Conservation (phyloP, 2,797 vertebrate species). For the Staurois parvus region DNA sequence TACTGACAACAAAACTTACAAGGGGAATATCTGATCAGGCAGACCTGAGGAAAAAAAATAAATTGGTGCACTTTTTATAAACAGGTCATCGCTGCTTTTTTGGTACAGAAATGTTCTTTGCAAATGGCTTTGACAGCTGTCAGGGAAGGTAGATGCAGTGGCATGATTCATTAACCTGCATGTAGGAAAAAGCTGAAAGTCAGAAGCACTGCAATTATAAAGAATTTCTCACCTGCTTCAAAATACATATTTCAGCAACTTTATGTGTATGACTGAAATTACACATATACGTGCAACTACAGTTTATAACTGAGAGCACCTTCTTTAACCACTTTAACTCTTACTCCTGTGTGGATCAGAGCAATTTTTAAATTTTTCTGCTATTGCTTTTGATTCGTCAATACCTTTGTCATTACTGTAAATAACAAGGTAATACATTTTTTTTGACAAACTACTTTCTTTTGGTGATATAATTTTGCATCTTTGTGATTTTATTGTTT, state of each 20-base stretch:
- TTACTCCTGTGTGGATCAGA: no score
- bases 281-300: no score
- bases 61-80: conserved; percentile 45
- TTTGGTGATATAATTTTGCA: no score
- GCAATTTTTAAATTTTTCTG: no score
- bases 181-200: conserved; percentile 7
- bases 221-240: neutral
- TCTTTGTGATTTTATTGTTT: no score
- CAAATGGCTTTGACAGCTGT: conserved; percentile 50
- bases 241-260: conserved; percentile 11
- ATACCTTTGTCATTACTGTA: no score
- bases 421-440: no score
- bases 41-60: conserved; percentile 30
- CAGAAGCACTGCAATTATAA: neutral
- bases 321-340: no score
- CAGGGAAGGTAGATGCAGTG: conserved; percentile 25
- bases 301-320: no score
- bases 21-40: conserved; percentile 49
- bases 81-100: conserved; percentile 35
- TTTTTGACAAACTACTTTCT: no score
- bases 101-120: neutral
- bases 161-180: conserved; percentile 34
- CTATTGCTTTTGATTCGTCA: no score
- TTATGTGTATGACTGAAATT: no score
- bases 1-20: conserved; percentile 40